phyloP scores from a whole-genome alignment of 2,113 vertebrate genomes.

The Microcebus griseorufus region DNA sequence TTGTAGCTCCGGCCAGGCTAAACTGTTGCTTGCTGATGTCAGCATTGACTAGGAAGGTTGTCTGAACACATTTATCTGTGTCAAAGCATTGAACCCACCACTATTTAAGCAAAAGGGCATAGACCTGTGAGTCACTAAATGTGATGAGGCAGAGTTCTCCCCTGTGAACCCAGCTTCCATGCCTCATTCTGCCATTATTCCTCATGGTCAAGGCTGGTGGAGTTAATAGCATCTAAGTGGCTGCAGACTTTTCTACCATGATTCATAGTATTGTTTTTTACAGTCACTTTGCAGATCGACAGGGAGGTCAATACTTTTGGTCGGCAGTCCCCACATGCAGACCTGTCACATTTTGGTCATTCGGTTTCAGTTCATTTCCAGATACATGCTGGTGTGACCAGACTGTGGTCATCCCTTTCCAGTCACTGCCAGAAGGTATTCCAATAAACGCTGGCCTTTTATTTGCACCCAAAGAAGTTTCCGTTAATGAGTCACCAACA shows the following conservation, averaged over 20 bases:
- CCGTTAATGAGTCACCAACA: neutral
- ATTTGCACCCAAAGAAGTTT: neutral
- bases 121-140: neutral
- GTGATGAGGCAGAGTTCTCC: neutral
- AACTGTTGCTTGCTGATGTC: neutral
- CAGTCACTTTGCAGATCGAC: neutral
- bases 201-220: neutral
- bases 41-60: neutral
- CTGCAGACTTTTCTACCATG: neutral
- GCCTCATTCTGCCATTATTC: neutral
- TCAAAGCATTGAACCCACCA: neutral
- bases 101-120: neutral
- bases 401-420: neutral
- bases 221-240: neutral
- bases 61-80: neutral
- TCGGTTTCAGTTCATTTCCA: neutral
- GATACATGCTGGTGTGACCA: neutral
- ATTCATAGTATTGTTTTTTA: slow-evolving; percentile 33
- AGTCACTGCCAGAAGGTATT: neutral
- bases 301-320: neutral
- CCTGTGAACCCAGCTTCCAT: neutral
- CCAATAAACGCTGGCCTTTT: neutral
- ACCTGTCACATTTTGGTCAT: neutral
- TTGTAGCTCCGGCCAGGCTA: neutral
- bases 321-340: neutral